Evolutionary conservation across 53 echinoderm and acorn worm species (phyloP).

Genomic region (Astropecten irregularis): DNA sequence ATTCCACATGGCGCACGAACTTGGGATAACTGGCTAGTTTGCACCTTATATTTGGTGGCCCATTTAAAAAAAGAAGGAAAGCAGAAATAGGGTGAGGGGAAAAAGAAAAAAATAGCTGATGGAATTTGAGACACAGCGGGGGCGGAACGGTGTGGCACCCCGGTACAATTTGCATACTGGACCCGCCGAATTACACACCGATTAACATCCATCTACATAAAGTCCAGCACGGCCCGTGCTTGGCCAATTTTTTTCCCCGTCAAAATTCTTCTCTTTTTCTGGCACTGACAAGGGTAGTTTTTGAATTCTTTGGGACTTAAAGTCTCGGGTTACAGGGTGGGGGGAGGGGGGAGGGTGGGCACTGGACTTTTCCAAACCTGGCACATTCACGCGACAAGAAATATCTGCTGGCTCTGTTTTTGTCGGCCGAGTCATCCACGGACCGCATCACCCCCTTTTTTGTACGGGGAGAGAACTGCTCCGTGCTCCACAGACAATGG

Average conservation of each 20-base stretch:
- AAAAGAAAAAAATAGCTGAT: no score
- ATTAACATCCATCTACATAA: no score
- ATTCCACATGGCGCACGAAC: conserved; percentile 27
- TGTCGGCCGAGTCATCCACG: conserved; percentile 40
- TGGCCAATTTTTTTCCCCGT: neutral
- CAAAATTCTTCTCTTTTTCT: conserved; percentile 31
- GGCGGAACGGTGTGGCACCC: neutral
- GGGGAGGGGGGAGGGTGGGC: no score
- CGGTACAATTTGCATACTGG: neutral
- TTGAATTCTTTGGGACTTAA: neutral
- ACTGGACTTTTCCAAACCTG: conserved; percentile 29
- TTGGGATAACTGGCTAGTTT: neutral
- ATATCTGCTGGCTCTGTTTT: neutral
- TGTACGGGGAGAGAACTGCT: conserved; percentile 5
- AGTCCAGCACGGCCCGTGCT: conserved; percentile 9
- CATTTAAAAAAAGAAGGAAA: neutral
- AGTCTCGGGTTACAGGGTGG: conserved; percentile 34
- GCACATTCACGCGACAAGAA: conserved; percentile 54
- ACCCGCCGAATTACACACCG: neutral
- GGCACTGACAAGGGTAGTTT: no score
- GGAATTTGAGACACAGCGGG: conserved; percentile 8
- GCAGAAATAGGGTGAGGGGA: no score
- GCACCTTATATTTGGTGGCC: neutral
- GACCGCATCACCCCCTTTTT: conserved; percentile 46
- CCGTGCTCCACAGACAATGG: conserved; percentile 33